Conservation (phyloP, 2,888 invertebrate species). For the Volucella bombylans region DNA sequence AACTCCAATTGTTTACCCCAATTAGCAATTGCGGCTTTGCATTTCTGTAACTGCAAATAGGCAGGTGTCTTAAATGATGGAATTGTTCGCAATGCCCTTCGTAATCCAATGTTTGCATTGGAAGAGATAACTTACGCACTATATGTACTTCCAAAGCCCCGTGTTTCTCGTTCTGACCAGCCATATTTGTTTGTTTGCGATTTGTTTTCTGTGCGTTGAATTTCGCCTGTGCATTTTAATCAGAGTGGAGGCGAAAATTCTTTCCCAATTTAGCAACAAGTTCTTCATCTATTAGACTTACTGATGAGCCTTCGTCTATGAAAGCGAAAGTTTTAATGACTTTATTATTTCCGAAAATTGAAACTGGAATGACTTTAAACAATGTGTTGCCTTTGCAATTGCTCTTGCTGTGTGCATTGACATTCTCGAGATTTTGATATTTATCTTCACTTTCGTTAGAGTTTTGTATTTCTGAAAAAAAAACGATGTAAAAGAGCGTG, state of each 20-base stretch:
- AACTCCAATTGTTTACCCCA: too few species aligned
- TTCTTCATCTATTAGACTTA: slow-evolving; percentile 32
- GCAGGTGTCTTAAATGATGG: too few species aligned
- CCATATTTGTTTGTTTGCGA: too few species aligned
- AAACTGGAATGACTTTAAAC: slow-evolving; percentile 15
- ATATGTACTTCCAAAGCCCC: neutral
- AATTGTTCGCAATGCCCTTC: too few species aligned
- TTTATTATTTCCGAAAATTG: slow-evolving; percentile 12
- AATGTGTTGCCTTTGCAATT: slow-evolving; percentile 22
- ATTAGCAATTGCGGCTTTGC: too few species aligned
- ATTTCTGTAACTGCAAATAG: too few species aligned
- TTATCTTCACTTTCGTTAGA: neutral
- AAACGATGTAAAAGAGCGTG: neutral
- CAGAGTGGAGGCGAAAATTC: slow-evolving; percentile 6
- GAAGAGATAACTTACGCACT: too few species aligned
- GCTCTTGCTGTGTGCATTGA: slow-evolving; percentile 8
- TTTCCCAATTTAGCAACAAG: slow-evolving; percentile 7
- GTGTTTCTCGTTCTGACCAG: slow-evolving; percentile 10
- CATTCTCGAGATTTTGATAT: slow-evolving; percentile 2
- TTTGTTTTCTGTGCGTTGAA: too few species aligned
- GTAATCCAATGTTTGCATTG: too few species aligned
- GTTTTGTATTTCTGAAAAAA: slow-evolving; percentile 8
- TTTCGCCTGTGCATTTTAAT: slow-evolving; percentile 29
- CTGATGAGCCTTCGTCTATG: slow-evolving; percentile 23
- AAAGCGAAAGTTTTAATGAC: slow-evolving; percentile 18